Conservation (phyloP, 2,888 invertebrate species). For the Torymus auratus region DNA sequence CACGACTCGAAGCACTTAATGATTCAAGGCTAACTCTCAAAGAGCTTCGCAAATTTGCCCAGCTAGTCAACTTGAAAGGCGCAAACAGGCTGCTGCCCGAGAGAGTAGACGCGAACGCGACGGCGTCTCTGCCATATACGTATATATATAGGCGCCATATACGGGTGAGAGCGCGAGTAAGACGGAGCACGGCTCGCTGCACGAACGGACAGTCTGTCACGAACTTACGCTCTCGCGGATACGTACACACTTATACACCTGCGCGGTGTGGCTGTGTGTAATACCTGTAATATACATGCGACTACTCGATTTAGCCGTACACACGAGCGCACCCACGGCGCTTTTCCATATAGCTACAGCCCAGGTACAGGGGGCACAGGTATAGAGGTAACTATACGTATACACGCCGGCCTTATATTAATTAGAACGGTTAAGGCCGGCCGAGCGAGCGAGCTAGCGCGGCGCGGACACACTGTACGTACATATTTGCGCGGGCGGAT, state of each 20-base stretch:
- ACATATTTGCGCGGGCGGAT: slow-evolving; percentile 19
- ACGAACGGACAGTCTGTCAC: too few relatives aligned
- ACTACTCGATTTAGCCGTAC: too few relatives aligned
- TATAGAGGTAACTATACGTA: background rate
- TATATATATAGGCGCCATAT: too few relatives aligned
- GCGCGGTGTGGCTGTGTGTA: too few relatives aligned
- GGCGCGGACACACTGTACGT: slow-evolving; percentile 39
- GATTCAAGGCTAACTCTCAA: slow-evolving; percentile 35
- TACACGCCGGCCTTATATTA: slow-evolving; percentile 70
- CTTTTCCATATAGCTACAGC: too few relatives aligned
- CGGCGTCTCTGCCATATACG: background rate
- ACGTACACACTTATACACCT: too few relatives aligned
- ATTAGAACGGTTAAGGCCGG: slow-evolving; percentile 74
- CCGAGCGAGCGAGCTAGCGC: slow-evolving; percentile 61
- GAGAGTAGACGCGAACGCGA: background rate
- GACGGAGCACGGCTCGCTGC: too few relatives aligned
- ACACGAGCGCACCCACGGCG: too few relatives aligned
- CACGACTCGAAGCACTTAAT: slow-evolving; percentile 27
- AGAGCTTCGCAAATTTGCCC: slow-evolving; percentile 40
- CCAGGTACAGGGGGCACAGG: too few relatives aligned
- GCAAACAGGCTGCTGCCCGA: slow-evolving; percentile 19
- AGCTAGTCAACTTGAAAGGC: slow-evolving; percentile 44
- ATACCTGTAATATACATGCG: too few relatives aligned
- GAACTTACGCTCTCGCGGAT: too few relatives aligned
- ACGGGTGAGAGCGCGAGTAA: too few relatives aligned